Percentiles rank a stretch among this genome's conserved stretches.
Conservation (phyloP, 2,113 vertebrate genomes). For the Thamnophis sirtalis region DNA sequence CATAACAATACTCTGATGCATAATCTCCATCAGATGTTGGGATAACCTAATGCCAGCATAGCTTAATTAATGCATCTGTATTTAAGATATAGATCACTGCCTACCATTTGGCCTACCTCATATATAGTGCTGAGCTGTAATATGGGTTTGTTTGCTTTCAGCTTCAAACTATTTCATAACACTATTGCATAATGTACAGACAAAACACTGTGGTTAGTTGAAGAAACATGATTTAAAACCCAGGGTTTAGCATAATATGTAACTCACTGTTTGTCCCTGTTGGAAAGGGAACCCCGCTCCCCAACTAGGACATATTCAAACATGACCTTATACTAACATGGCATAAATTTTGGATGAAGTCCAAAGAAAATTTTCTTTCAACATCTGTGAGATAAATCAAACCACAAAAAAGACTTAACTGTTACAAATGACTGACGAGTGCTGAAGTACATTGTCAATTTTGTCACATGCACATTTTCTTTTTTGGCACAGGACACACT, state of each 20-base stretch:
- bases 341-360: background rate
- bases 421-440: conserved; percentile 6
- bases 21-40: background rate
- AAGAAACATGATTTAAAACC: background rate
- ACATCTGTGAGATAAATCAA: background rate
- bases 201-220: background rate
- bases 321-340: background rate
- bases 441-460: background rate
- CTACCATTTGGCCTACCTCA: background rate
- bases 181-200: background rate
- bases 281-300: background rate
- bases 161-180: background rate
- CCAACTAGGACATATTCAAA: background rate
- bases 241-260: background rate
- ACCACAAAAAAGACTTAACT: background rate
- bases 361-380: background rate
- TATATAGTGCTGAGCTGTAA: background rate
- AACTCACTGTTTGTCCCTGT: background rate
- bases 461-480: background rate
- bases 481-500: background rate
- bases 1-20: background rate
- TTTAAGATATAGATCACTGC: background rate
- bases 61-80: background rate
- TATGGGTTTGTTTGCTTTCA: background rate
- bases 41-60: background rate